phyloP scores from a whole-genome alignment of 2,888 invertebrate genomes.

The Yponomeuta malinellus region DNA sequence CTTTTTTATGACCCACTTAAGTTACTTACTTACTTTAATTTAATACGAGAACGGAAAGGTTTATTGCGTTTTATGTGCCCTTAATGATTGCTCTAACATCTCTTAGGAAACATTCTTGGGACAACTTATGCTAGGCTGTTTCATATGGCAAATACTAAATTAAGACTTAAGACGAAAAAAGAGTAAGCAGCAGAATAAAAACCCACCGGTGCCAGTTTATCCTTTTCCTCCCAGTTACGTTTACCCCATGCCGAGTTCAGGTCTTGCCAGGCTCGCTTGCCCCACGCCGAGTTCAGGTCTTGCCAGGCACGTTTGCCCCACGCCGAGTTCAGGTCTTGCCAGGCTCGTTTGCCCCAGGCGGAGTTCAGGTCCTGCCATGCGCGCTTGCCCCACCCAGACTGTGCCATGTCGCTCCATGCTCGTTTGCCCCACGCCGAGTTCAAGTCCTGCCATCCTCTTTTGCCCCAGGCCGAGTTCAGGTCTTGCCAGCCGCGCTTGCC shows the following conservation, averaged over 20 bases:
- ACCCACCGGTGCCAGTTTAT: conserved; percentile 69
- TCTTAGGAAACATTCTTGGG: not conserved
- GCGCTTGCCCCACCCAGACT: conserved; percentile 71
- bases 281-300: conserved; percentile 76
- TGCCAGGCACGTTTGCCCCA: conserved; percentile 79
- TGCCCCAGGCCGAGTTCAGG: conserved; percentile 73
- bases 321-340: conserved; percentile 70
- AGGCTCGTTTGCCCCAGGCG: conserved; percentile 77
- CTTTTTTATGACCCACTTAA: not conserved
- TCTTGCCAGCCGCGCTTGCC: conserved; percentile 77
- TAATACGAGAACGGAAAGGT: not conserved
- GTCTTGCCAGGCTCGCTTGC: conserved; percentile 75
- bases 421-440: conserved; percentile 75
- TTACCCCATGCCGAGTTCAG: conserved; percentile 69
- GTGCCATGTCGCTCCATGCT: conserved; percentile 70
- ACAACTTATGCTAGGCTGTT: not conserved
- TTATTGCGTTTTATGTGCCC: not conserved
- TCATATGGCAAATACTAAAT: not conserved
- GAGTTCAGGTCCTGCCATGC: conserved; percentile 68
- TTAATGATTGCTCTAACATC: not conserved
- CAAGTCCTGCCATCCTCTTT: conserved; percentile 75
- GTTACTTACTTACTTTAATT: not conserved
- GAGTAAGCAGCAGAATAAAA: not conserved
- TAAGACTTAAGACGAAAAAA: not conserved
- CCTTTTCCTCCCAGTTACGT: conserved; percentile 75